These are phyloP conservation scores for Graphium colonna DNA, from an alignment of 2,888 invertebrate species.

Conservation along the genomic window DNA sequence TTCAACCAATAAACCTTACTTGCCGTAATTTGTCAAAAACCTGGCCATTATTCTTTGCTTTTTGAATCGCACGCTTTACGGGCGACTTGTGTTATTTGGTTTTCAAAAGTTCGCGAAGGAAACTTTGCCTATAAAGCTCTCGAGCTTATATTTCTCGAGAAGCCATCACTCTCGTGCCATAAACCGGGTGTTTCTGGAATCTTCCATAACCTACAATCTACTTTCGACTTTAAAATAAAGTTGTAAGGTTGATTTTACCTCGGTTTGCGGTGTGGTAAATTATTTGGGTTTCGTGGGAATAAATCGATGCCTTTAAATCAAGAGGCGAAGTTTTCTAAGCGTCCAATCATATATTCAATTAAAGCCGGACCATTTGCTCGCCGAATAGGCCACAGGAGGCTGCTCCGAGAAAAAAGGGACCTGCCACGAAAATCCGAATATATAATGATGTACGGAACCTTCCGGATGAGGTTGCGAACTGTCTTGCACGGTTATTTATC, in stretches of 20 bases:
- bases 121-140: constrained; percentile 18
- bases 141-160: constrained; percentile 20
- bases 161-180: constrained; percentile 21
- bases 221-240: neutral
- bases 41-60: neutral
- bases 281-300: constrained; percentile 23
- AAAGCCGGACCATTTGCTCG: constrained; percentile 23
- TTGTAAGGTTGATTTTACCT: constrained; percentile 3
- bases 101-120: constrained; percentile 1
- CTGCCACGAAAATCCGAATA: constrained; percentile 18
- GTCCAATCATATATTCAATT: constrained; percentile 25
- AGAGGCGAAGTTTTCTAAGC: constrained; percentile 24
- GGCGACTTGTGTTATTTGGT: constrained; percentile 12
- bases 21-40: neutral
- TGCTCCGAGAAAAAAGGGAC: constrained; percentile 18
- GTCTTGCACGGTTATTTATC: constrained; percentile 8
- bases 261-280: constrained; percentile 4
- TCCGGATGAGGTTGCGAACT: too few relatives aligned
- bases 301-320: constrained; percentile 25
- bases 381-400: constrained; percentile 22
- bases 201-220: neutral
- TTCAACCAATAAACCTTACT: neutral
- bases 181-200: constrained; percentile 11
- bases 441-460: constrained; percentile 9
- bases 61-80: constrained; percentile 8